These are phyloP conservation scores for Pemphigus obesinymphae DNA, from an alignment of 1,140 invertebrate genomes.

Conservation along the genomic window DNA sequence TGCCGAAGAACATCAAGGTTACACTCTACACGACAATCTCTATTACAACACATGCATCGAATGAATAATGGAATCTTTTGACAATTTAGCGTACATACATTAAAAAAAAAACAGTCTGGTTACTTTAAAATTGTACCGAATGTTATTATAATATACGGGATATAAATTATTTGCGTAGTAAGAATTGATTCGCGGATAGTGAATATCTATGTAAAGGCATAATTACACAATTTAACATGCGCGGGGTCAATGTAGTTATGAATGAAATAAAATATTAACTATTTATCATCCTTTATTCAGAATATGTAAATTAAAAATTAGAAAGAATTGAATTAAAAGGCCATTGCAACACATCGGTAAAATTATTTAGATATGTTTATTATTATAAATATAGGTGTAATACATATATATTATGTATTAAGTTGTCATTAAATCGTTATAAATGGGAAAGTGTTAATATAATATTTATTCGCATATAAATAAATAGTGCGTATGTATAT, in stretches of 20 bases:
- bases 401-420: too few species aligned
- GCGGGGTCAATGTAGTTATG: too few species aligned
- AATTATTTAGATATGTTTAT: not conserved
- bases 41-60: not conserved
- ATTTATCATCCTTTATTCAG: too few species aligned
- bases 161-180: not conserved
- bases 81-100: not conserved
- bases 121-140: not conserved
- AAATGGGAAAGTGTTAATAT: not conserved
- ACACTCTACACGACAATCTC: not conserved
- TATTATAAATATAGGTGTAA: not conserved
- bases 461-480: not conserved
- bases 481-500: not conserved
- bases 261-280: too few species aligned
- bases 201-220: too few species aligned
- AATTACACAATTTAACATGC: too few species aligned
- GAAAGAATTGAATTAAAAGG: too few species aligned
- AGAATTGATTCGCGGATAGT: not conserved
- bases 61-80: not conserved
- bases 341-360: too few species aligned
- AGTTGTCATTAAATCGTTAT: not conserved
- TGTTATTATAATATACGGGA: not conserved
- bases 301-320: too few species aligned
- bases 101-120: not conserved
- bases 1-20: slow-evolving; percentile 8